Conservation (phyloP, 2,113 vertebrate genomes). For the Hypanus sabinus region DNA sequence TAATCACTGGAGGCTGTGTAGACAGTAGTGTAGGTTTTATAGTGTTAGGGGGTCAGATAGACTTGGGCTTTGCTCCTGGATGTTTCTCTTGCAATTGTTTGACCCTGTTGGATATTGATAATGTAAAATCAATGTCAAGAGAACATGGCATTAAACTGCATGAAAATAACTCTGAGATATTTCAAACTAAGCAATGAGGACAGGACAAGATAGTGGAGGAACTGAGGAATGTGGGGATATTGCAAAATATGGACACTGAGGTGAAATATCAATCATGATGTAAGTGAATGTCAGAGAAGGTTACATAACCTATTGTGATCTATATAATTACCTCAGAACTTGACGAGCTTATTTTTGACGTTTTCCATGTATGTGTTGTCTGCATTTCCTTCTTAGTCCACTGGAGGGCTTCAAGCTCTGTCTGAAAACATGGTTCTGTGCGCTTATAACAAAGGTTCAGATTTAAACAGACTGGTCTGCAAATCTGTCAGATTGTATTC, state of each 20-base stretch:
- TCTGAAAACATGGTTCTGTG: not conserved
- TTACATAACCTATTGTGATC: no score
- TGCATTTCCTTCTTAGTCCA: slow-evolving; percentile 11
- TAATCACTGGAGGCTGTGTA: not conserved
- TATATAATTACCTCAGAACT: not conserved
- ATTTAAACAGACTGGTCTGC: not conserved
- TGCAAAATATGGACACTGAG: no score
- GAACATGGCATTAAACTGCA: not conserved
- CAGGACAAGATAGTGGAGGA: not conserved
- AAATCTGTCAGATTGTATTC: not conserved
- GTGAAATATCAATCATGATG: no score
- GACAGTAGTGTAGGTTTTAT: not conserved
- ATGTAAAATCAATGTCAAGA: not conserved
- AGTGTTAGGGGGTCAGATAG: not conserved
- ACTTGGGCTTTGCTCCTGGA: not conserved
- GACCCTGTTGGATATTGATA: no score
- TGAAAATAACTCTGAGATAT: not conserved
- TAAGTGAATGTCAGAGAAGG: no score
- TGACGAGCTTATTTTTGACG: not conserved
- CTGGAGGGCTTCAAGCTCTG: slow-evolving; percentile 5
- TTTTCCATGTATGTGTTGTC: not conserved
- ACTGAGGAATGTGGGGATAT: no score
- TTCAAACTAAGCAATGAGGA: not conserved
- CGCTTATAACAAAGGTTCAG: not conserved
- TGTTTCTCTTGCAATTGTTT: no score